Conservation (phyloP, 2,888 invertebrate species). For the Heliconius charithonia region DNA sequence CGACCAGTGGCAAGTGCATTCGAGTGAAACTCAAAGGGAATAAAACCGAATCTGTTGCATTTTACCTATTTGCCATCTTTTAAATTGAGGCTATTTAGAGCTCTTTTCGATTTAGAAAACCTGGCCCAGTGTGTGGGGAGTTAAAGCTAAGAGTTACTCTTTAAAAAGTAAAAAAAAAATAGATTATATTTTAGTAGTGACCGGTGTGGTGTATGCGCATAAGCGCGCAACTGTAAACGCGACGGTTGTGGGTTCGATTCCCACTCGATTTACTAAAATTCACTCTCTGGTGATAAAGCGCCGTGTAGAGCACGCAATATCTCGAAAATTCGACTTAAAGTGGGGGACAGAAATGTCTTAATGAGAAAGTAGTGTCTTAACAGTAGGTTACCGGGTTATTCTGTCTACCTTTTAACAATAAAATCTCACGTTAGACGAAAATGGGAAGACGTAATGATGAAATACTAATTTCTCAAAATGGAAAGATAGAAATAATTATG, state of each 20-base stretch:
- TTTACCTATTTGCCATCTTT: conserved; percentile 33
- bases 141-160: background rate
- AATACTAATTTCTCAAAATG: background rate
- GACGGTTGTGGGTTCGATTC: background rate
- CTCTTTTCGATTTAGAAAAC: conserved; percentile 12
- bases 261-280: no score
- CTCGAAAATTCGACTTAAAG: no score
- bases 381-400: no score
- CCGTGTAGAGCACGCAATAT: no score
- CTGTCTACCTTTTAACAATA: no score
- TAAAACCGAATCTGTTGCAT: conserved; percentile 46
- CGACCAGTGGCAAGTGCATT: conserved; percentile 41
- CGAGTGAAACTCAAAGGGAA: conserved; percentile 41
- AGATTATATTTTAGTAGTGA: no score
- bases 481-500: background rate
- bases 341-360: no score
- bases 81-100: conserved; percentile 20
- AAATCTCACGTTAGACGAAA: background rate
- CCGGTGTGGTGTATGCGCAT: no score
- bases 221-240: background rate
- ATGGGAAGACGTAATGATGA: background rate
- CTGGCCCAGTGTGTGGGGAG: background rate
- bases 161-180: background rate
- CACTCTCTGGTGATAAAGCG: no score
- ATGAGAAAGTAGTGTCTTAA: no score